phyloP scores from a whole-genome alignment of 2,113 vertebrate genomes.

The Silurus asotus region DNA sequence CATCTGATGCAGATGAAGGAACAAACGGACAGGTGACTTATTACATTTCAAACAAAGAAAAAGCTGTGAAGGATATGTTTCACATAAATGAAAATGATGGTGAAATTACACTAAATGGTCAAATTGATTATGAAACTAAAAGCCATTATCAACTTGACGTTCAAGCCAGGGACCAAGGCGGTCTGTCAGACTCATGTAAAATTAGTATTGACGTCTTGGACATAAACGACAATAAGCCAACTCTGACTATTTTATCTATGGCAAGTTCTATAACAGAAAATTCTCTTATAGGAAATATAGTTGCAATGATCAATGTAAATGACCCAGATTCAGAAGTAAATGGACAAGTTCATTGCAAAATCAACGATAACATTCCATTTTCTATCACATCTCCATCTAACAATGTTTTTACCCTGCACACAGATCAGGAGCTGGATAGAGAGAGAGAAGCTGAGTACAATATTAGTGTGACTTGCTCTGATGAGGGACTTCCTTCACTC shows the following conservation, averaged over 20 bases:
- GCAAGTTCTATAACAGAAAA: conserved; percentile 58
- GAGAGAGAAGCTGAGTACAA: conserved; percentile 47
- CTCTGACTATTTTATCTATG: conserved; percentile 63
- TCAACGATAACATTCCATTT: conserved; percentile 59
- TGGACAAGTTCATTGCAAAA: conserved; percentile 63
- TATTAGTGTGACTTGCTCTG: conserved; percentile 46
- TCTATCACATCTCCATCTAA: conserved; percentile 59
- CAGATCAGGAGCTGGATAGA: conserved; percentile 48
- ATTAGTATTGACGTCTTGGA: conserved; percentile 71
- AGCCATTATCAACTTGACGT: conserved; percentile 66
- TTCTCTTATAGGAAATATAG: conserved; percentile 56
- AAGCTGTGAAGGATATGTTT: conserved; percentile 56
- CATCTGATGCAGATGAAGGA: conserved; percentile 66
- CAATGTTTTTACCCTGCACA: conserved; percentile 65
- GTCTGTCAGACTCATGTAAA: conserved; percentile 66
- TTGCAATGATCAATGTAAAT: conserved; percentile 71
- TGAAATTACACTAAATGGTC: conserved; percentile 58
- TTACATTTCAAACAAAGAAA: conserved; percentile 62
- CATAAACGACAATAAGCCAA: conserved; percentile 63
- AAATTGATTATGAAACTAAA: conserved; percentile 71
- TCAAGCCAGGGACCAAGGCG: conserved; percentile 73
- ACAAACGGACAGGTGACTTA: conserved; percentile 62
- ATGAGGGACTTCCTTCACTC: conserved; percentile 51
- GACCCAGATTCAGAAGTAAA: conserved; percentile 71
- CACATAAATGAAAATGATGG: conserved; percentile 65